Evolutionary conservation across 2,888 invertebrate genomes (phyloP).

Genomic region (Coelinius sp.): DNA sequence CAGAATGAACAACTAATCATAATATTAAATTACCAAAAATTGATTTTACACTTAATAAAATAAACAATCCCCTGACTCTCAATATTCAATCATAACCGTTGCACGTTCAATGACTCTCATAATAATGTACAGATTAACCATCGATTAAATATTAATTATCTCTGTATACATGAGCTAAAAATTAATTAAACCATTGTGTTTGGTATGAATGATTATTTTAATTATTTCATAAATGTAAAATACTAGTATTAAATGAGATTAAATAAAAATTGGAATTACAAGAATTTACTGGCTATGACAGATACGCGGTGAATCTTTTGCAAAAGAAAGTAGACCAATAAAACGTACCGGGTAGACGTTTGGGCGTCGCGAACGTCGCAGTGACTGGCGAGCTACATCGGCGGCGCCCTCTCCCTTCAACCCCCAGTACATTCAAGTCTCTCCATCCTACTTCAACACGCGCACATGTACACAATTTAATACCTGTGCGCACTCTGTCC

Average conservation of each 20-base stretch:
- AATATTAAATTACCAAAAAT: neutral
- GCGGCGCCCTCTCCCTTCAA: constrained; percentile 45
- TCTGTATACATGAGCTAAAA: neutral
- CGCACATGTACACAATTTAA: constrained; percentile 42
- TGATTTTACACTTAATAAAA: neutral
- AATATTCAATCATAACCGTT: neutral
- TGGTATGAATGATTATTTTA: too few relatives aligned
- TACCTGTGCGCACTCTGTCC: constrained; percentile 31
- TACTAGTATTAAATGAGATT: too few relatives aligned
- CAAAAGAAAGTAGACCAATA: constrained; percentile 52
- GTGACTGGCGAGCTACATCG: constrained; percentile 65
- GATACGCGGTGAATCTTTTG: neutral
- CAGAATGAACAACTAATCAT: neutral
- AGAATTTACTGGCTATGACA: neutral
- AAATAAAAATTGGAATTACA: neutral
- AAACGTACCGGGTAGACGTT: constrained; percentile 64
- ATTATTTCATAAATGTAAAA: too few relatives aligned
- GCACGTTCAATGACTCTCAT: constrained; percentile 22
- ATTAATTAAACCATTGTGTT: neutral
- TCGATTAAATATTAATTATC: constrained; percentile 4
- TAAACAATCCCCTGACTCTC: neutral
- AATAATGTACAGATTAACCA: constrained; percentile 16
- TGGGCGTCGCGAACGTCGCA: constrained; percentile 69
- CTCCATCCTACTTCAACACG: constrained; percentile 43
- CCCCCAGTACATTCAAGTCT: constrained; percentile 31